Base-by-base conservation (phyloP, 1,140 invertebrate species). In the Heterodera carotae region DNA sequence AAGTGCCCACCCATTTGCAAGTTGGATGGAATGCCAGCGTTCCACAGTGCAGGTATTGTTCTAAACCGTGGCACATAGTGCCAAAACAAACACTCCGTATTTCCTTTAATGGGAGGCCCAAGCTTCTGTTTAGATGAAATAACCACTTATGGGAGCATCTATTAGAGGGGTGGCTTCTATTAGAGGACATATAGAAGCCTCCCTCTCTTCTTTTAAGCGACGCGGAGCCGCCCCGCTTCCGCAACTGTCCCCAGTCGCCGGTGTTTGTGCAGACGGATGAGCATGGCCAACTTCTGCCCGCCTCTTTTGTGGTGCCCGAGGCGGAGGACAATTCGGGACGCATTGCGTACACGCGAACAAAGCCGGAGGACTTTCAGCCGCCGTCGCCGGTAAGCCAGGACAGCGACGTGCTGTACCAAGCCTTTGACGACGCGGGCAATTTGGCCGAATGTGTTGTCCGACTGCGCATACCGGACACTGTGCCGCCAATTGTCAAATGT, bases 361-460 rank as follows among this genome's bases (percentile, higher is more conserved):
- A 93, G 81, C 95, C 95, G 0, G 91, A 92, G 76, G 93, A 93
- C 80, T 97, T 97, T 88, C 92, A 91, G 85, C 95, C 94, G 2
- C 95, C 95, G 0, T 91, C 93, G 81, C 92, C 92, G 82, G 91
- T 97, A 31, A 81, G 69, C 34, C 95, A 97, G 87, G 91, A 94
- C 62, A 56, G 53, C 76, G 93, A 95, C 56, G 93, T 97, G 0
- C 93, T 96, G 90, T 98, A 97, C 84, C 92, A 95, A 3, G 95
- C 95, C 0, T 97, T 94, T 85, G 95, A 98, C 89, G 94, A 94
- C 84, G 95, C 97, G 88, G 95, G 95, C 80, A 97, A 98, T 86
- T 94, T 96, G 31, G 95, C 95, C 33, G 96, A 96, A 87, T 98
- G 95, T 86, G 93, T 94, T 90, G 94, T 97, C 70, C 81, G 83